phyloP scores from a whole-genome alignment of 2,113 vertebrate species.

The Aptenodytes forsteri region DNA sequence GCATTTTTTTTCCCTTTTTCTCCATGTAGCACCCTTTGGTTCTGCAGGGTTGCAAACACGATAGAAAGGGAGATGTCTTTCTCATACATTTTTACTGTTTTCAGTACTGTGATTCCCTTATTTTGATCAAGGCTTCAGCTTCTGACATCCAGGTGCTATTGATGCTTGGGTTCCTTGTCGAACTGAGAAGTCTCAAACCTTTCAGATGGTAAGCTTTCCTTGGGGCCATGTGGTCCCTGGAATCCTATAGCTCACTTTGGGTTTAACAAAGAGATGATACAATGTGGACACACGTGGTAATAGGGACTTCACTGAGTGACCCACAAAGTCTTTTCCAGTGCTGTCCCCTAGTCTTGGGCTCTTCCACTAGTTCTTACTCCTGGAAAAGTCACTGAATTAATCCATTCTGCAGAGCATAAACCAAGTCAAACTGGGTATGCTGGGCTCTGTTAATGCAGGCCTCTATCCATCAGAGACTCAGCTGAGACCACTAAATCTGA shows the following conservation, averaged over 20 bases:
- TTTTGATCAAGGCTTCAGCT: background rate
- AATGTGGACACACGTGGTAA: background rate
- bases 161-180: background rate
- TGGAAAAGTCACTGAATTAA: background rate
- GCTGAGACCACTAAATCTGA: conserved; percentile 58
- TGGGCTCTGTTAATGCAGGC: conserved; percentile 44
- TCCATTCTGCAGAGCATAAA: conserved; percentile 1
- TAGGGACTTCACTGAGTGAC: background rate
- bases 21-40: background rate
- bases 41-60: background rate
- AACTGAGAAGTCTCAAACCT: background rate
- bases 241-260: background rate
- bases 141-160: background rate
- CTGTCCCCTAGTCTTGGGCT: background rate
- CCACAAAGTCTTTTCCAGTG: background rate
- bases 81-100: background rate
- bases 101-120: background rate
- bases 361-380: background rate
- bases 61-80: background rate
- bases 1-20: background rate
- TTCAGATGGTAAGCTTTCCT: background rate
- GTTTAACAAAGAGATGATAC: background rate
- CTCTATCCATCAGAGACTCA: conserved; percentile 49
- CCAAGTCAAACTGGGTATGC: conserved; percentile 21
- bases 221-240: background rate